Evolutionary conservation across 2,797 vertebrate species (phyloP), one percentile per base, ranked within the genome.

Genomic region (Caiman crocodilus): DNA sequence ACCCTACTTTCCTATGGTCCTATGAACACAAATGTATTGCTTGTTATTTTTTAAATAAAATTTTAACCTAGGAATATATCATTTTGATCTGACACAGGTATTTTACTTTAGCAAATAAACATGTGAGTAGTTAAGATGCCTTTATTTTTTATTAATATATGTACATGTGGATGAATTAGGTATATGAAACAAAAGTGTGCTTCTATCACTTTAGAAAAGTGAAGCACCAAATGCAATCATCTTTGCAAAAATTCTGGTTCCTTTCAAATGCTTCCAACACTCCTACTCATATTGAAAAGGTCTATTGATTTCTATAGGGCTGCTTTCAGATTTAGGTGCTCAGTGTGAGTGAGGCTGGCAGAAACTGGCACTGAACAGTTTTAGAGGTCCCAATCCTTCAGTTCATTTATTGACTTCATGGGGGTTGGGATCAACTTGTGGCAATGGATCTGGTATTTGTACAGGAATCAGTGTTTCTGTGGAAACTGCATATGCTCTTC

Each of bases 401-500:
- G 75, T 79, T 94, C 81, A 94, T 16, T 71, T 71, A 11, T 69
- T 91, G 83, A 77, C 89, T 90, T 95, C 93, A 71, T 63, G 88
- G 88, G 89, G 81, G 73, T 23, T 3, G 73, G 85, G 89, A 96
- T 95, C 93, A 93, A 90, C 84, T 90, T 76, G 14, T 82, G 56
- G 90, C 76, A 88, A 90, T 20, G 76, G 94, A 95, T 90, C 94
- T 97, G 96, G 93, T 92, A 67, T 83, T 93, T 74, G 77, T 93
- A 84, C 79, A 90, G 92, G 90, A 88, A 82, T 73, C 88, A 60
- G 21, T 73, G 63, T 90, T 85, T 92, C 85, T 93, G 92, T 64
- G 71, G 96, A 94, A 97, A 96, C 88, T 84, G 87, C 91, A 79
- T 85, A n/a, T 4, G 30, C 82, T 92, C 87, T 95, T 95, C 95